Evolutionary conservation across 2,113 vertebrate genomes (phyloP).

Genomic region (Rhea pennata): DNA sequence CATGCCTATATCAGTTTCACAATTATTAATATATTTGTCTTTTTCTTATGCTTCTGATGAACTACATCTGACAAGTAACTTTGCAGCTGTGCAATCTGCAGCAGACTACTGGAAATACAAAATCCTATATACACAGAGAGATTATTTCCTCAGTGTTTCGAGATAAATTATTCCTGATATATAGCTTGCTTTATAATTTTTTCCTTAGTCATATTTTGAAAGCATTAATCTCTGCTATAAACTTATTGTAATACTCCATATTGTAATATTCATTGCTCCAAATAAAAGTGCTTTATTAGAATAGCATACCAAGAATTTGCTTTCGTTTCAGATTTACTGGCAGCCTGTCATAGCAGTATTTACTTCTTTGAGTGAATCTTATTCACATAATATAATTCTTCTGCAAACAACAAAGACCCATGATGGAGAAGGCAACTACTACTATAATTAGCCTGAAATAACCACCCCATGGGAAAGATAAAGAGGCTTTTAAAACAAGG

Average conservation of each 20-base stretch:
- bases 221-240: not conserved
- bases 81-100: not conserved
- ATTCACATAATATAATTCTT: not conserved
- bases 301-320: not conserved
- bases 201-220: not conserved
- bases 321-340: constrained; percentile 13
- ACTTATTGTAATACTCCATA: not conserved
- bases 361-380: not conserved
- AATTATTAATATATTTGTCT: not conserved
- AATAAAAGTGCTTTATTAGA: not conserved
- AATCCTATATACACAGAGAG: not conserved
- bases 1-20: not conserved
- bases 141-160: not conserved
- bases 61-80: not conserved
- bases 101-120: not conserved
- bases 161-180: constrained; percentile 1
- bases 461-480: not conserved
- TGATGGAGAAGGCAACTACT: not conserved
- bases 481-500: not conserved
- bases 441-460: not conserved
- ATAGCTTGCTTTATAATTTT: not conserved
- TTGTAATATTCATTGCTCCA: not conserved
- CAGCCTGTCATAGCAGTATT: not conserved
- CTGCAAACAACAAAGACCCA: not conserved
- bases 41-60: not conserved